These are phyloP conservation scores for Coenobita brevimanus DNA, from an alignment of 1,140 invertebrate genomes.

Conservation along the genomic window DNA sequence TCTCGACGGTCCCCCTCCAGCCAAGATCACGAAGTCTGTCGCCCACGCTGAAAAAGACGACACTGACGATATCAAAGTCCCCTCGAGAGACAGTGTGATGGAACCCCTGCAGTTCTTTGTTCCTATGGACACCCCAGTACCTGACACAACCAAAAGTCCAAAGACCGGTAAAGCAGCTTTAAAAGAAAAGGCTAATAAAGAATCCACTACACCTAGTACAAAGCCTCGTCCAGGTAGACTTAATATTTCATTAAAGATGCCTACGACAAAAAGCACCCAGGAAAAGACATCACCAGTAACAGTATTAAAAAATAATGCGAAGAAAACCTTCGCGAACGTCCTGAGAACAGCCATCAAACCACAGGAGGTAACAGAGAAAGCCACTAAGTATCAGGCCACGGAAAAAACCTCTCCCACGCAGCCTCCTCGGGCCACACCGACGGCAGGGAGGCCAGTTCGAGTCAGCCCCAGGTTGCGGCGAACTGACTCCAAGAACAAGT, in stretches of 20 bases:
- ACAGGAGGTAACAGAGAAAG: constrained; percentile 17
- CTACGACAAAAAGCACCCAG: neutral
- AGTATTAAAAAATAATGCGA: constrained; percentile 43
- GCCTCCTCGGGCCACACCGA: neutral
- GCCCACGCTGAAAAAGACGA: constrained; percentile 36
- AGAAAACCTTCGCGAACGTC: constrained; percentile 41
- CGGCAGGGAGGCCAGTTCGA: neutral
- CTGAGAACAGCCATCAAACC: constrained; percentile 41
- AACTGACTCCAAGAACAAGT: neutral
- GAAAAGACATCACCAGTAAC: constrained; percentile 21
- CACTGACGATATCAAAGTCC: neutral
- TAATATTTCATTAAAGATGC: neutral
- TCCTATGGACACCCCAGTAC: constrained; percentile 5
- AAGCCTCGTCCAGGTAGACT: neutral
- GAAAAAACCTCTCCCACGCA: neutral
- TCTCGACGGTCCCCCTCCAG: constrained; percentile 57
- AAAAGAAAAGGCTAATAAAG: neutral
- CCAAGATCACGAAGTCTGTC: constrained; percentile 61
- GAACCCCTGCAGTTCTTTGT: constrained; percentile 52
- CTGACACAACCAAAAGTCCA: neutral
- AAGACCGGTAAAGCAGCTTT: neutral
- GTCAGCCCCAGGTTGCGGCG: neutral
- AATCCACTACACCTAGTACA: neutral
- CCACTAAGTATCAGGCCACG: constrained; percentile 9
- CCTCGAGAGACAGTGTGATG: constrained; percentile 25